Conservation (phyloP, 2,797 vertebrate species). For the Sebastes hubbsi region DNA sequence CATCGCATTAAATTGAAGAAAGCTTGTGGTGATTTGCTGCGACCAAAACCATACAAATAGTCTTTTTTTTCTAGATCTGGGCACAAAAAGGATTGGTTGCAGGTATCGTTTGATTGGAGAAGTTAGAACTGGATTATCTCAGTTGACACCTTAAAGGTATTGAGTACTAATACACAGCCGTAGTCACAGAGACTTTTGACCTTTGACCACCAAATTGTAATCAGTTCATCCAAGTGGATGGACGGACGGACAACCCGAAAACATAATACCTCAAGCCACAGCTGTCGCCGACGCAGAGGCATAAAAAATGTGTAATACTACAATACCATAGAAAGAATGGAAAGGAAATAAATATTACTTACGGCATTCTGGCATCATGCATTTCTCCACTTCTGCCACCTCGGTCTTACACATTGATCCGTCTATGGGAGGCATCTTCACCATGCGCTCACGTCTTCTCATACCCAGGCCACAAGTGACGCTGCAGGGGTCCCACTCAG, state of each 20-base stretch:
- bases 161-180: too few relatives aligned
- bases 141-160: too few relatives aligned
- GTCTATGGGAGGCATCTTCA: constrained; percentile 94
- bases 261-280: too few relatives aligned
- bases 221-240: neutral
- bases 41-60: neutral
- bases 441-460: constrained; percentile 91
- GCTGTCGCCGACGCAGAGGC: too few relatives aligned
- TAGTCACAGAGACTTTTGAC: neutral
- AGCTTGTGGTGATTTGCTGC: neutral
- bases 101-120: neutral
- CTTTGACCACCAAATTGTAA: neutral
- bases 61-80: neutral
- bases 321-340: neutral
- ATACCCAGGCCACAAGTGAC: constrained; percentile 91
- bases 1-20: neutral
- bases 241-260: too few relatives aligned
- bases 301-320: neutral
- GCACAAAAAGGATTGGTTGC: neutral
- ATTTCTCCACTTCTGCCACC: constrained; percentile 92
- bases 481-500: constrained; percentile 94
- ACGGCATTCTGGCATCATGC: constrained; percentile 98
- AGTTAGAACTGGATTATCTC: neutral
- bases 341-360: constrained; percentile 64
- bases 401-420: constrained; percentile 91